Conservation (phyloP, 1,140 invertebrate genomes). For the Drosophila kurseongensis region DNA sequence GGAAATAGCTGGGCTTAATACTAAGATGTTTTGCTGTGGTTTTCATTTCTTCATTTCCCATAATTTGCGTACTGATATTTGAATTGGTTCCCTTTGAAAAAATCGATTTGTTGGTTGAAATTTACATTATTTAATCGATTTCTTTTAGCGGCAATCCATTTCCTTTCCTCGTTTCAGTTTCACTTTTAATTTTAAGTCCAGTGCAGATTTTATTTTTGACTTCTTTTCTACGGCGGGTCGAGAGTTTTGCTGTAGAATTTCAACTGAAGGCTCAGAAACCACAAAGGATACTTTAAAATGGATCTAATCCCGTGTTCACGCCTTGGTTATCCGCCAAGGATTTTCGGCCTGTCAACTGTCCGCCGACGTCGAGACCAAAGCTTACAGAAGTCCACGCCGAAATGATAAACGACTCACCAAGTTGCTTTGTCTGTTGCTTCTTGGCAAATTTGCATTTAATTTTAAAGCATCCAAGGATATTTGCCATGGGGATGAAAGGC, state of each 20-base stretch:
- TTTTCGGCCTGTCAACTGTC: conserved; percentile 42
- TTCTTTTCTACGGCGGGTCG: conserved; percentile 2
- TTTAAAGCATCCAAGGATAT: conserved; percentile 48
- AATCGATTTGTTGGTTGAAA: conserved; percentile 16
- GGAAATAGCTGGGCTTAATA: background rate
- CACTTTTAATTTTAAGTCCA: background rate
- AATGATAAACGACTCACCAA: conserved; percentile 58
- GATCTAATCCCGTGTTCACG: conserved; percentile 30
- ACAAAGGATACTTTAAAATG: conserved; percentile 27
- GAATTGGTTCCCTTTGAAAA: conserved; percentile 5
- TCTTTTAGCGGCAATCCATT: conserved; percentile 40
- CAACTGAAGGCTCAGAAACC: background rate
- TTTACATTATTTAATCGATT: conserved; percentile 49
- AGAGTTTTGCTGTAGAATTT: background rate
- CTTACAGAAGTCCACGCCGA: conserved; percentile 19
- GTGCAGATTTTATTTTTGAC: conserved; percentile 16
- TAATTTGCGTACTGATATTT: conserved; percentile 10
- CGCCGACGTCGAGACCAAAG: conserved; percentile 33
- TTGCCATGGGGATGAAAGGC: conserved; percentile 18
- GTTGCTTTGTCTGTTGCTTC: conserved; percentile 38
- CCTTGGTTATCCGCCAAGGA: conserved; percentile 14
- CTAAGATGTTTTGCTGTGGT: conserved; percentile 4
- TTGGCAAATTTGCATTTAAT: conserved; percentile 66
- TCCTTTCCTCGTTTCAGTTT: conserved; percentile 9
- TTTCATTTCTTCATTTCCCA: conserved; percentile 38